Base-by-base conservation (phyloP, 64 coral and sea anemone genomes). In the Montipora efflorescens region DNA sequence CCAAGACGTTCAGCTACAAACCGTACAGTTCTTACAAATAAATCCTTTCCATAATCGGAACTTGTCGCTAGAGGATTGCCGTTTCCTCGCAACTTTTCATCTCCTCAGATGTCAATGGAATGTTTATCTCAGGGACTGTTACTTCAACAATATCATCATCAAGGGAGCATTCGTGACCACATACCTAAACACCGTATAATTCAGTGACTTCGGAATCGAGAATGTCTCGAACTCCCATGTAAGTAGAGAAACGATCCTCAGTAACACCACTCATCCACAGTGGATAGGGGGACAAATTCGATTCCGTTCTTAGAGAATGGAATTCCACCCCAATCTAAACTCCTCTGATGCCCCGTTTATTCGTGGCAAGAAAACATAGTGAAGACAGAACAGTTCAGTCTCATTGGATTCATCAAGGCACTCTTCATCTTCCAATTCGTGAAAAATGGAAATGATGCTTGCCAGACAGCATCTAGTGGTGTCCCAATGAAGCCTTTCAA, bases 331-430 rank as follows among this genome's bases (percentile, higher is more conserved):
- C 48, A 78, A 15, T 78, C 48, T 79, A 50, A 74, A 90, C 62
- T 92, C 80, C 74, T 92, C 90, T 14, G 79, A 47, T 76, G 73
- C 67, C n/a, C 81, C 47, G 7, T 86, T 85, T 44, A 92, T 84
- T 23, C 81, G 45, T 1, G 81, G 81, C 45, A 45, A 18, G 47
- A 92, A 92, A 4, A 85, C 90, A 23, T 84, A 92, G 6, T 92
- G 90, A 19, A 92, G 67, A 9, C 90, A 85, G 80, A 92, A 92
- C 1, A 92, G 16, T 55, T 92, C 90, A 4, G 81, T 92, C 0
- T 92, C 90, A 13, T 92, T 87, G 15, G n/a, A 70, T 18, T 14
- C 5, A 68, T 92, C 90, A 5, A 92, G 36, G 21, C 20, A 0
- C 15, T 19, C 74, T 78, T 92, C 70, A 1, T 59, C 43, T 16